Percentiles rank a stretch among this genome's conserved stretches.
Conservation (phyloP, 2,113 vertebrate genomes). For the Ptyas mucosa region DNA sequence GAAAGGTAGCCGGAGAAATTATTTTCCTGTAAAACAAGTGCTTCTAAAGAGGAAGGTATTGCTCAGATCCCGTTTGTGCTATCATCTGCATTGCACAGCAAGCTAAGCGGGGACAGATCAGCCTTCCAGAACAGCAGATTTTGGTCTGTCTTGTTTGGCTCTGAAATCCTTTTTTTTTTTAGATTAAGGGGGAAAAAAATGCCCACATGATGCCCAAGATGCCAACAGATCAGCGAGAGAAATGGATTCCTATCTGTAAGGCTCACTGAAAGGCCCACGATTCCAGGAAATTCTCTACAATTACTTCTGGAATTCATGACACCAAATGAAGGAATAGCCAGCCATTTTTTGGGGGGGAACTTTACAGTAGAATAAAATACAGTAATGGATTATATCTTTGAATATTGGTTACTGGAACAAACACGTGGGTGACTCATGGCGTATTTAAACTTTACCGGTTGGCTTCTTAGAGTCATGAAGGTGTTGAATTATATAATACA, state of each 20-base stretch:
- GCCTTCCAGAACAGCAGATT: neutral
- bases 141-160: neutral
- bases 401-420: neutral
- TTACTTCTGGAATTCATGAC: neutral
- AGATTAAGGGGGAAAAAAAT: neutral
- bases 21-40: neutral
- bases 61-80: neutral
- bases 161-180: neutral
- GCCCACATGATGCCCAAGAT: neutral
- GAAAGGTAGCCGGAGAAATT: neutral
- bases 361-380: neutral
- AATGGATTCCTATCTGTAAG: constrained; percentile 15
- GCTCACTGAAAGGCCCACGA: neutral
- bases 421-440: neutral
- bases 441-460: neutral
- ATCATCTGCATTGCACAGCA: neutral
- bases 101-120: neutral
- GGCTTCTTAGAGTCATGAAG: neutral
- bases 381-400: neutral
- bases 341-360: too few species aligned
- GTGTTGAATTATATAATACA: neutral
- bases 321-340: neutral
- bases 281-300: neutral
- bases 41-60: constrained; percentile 22
- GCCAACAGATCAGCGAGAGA: neutral